Base-by-base conservation (phyloP, 2,797 vertebrate species). In the Melanotaenia nigrans region DNA sequence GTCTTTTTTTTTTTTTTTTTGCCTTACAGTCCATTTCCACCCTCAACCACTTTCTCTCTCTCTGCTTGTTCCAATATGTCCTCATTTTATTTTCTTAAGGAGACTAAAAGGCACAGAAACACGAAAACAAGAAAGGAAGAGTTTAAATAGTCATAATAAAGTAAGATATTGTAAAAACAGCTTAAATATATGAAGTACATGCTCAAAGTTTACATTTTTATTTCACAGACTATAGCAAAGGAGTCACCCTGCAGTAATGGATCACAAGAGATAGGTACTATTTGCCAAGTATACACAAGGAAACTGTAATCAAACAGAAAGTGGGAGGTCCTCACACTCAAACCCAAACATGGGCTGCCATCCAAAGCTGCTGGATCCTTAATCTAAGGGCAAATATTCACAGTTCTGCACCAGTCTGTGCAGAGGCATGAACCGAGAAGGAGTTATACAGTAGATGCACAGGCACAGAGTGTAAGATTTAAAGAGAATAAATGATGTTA, bases 11-110 rank as follows among this genome's bases (percentile, higher is more conserved):
- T 25, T 25, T 85, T 82, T 85, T 81, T 70, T 78, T 36, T 71
- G 20, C 60, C 68, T 75, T 69, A 13, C 33, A 63, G 68, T 82
- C 77, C 79, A 77, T 81, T 90, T 83, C 85, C 81, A 73, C 14
- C 58, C 62, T 61, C 5, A 1, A 1, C 42, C 61, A 61, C 59
- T 9, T 54, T 51, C 70, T 72, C 28, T 10, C 7, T n/a, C 35
- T 78, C 65, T 45, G 56, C 68, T 14, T 53, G 9, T 79, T 45
- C 68, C 36, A 32, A 56, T 73, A 33, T 68, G 68, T 61, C 59
- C 53, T 61, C 68, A 35, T 58, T 51, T 68, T 66, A 61, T 72
- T 49, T 45, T 22, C 32, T 45, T 51, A 42, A 65, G 32, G 13
- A 61, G 53, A 18, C 61, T 32, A 14, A 2, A 25, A 54, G 16